Base-by-base conservation (phyloP, 2,888 invertebrate genomes). In the Drosophila eohydei region DNA sequence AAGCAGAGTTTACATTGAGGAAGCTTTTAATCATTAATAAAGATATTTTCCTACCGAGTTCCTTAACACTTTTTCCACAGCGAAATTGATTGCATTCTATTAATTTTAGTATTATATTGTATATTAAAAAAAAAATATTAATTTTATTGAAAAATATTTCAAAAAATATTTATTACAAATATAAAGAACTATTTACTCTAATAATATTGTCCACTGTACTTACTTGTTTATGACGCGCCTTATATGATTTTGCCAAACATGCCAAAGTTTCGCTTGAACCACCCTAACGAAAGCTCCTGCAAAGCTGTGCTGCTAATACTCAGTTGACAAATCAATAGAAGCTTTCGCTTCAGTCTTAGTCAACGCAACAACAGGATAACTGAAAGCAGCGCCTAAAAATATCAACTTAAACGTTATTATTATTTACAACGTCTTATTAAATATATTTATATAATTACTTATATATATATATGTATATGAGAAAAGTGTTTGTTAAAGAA, bases 291-390 rank as follows among this genome's bases (percentile, higher is more conserved):
- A 83, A 83, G 83, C 75, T 71, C 36, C 6, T 30, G 2, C 28
- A 56, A 80, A 80, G 83, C 87, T 86, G 50, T 32, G 16, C 16
- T 60, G 30, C 40, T 28, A 38, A 44, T 60, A 16, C 56, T 48
- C 57, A 46, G 56, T 89, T 81, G 84, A 89, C 54, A 89, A 85
- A 85, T 85, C 89, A 87, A 89, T 85, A 89, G 36, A 43, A 75
- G 69, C 77, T 72, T 77, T 81, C 61, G 66, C 58, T 34, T 65
- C 74, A 88, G 83, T 86, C 87, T 83, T 81, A 83, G 68, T 74
- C 71, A 83, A 82, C 78, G 76, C 76, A 71, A 80, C 75, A 88
- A 71, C 73, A 85, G 88, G 88, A 80, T 72, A 74, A 70, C 65
- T 71, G 59, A 81, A 38, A 72, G 71, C 57, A 54, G 64, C 60